A percentile compares a stretch with the other conserved stretches of the same genome.
phyloP scores from a whole-genome alignment of 2,797 vertebrate species.

The Myotis vivesi region DNA sequence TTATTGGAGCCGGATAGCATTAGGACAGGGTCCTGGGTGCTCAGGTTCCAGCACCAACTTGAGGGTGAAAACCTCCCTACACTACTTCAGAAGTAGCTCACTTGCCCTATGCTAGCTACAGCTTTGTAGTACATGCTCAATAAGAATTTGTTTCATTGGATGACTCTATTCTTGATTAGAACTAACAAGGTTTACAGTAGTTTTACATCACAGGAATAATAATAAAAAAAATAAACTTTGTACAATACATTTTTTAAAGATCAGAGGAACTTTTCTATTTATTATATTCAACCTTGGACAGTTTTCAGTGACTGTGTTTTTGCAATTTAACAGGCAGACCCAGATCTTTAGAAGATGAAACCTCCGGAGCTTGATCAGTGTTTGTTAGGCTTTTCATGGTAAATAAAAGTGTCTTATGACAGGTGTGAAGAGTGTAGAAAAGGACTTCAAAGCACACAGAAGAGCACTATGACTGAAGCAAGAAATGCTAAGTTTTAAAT shows the following conservation, averaged over 20 bases:
- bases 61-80: background rate
- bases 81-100: background rate
- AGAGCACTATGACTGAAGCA: background rate
- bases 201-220: background rate
- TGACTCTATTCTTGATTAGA: background rate
- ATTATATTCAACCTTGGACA: slow-evolving; percentile 40
- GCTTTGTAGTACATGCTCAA: background rate
- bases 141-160: slow-evolving; percentile 7
- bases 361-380: slow-evolving; percentile 46
- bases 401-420: slow-evolving; percentile 45
- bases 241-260: background rate
- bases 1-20: background rate
- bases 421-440: slow-evolving; percentile 14
- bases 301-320: slow-evolving; percentile 54
- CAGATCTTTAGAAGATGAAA: slow-evolving; percentile 60
- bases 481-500: slow-evolving; percentile 54
- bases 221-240: background rate
- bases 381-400: slow-evolving; percentile 41
- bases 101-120: background rate
- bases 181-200: slow-evolving; percentile 57
- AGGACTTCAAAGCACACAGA: slow-evolving; percentile 56
- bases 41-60: background rate
- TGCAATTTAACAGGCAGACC: background rate
- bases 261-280: slow-evolving; percentile 11
- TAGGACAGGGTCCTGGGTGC: background rate